Base-by-base conservation (phyloP, 2,888 invertebrate genomes). In the Trissonchulus sp. region DNA sequence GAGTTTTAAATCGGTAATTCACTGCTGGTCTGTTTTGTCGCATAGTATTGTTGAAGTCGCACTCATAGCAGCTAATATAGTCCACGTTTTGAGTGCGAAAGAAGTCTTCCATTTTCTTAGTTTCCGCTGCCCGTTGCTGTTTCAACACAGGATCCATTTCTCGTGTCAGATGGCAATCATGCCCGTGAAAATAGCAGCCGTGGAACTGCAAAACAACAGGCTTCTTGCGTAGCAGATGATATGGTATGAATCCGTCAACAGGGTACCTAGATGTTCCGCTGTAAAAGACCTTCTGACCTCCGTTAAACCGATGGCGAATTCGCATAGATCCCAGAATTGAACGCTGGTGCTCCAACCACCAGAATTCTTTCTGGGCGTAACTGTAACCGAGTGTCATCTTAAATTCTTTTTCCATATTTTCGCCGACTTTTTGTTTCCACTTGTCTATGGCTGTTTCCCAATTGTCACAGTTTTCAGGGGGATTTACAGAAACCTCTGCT, bases 301-400 rank as follows among this genome's bases (percentile, higher is more conserved):
- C 71, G 37, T 69, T 69, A n/a, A 69, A 69, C 34, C 37, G 28
- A 23, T 69, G 71, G 8, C 34, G 74, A 74, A 74, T 75, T 8
- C n/a, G 28, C 15, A 35, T 28, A 48, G 23, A 48, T 48, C 23
- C 48, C 23, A 48, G 48, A 15, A 15, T 3, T 63, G 30, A 28
- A 35, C 31, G 62, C 35, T 60, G 15, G 60, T n/a, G 2, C 48
- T 15, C 8, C 48, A 48, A 48, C 48, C 48, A 48, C 48, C 48
- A 15, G 48, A 48, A 23, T 23, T 48, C 48, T 48, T 48, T 48
- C 23, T 48, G 8, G 23, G 8, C 8, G 48, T 48, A 23, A 48
- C 8, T 48, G 23, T 48, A 48, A 8, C 48, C 48, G 23, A 23
- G 48, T 8, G 48, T 48, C 23, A 8, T 48, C 23, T 48, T 8